Conservation (phyloP, 2,113 vertebrate species). For the Chunga burmeisteri region DNA sequence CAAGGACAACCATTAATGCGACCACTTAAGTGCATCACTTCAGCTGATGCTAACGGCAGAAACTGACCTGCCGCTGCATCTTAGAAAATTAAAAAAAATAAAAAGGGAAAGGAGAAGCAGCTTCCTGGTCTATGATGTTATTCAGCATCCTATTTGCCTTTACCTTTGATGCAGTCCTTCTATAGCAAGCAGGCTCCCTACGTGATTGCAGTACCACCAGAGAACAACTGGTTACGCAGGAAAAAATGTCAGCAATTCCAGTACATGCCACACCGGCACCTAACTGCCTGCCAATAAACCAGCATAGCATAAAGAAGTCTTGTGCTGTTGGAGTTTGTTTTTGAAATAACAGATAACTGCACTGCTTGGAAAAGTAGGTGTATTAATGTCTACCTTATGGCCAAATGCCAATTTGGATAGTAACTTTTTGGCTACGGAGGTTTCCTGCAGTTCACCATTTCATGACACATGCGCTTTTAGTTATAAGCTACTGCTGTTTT, state of each 20-base stretch:
- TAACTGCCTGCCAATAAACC: neutral
- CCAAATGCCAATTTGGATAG: neutral
- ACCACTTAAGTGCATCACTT: conserved; percentile 16
- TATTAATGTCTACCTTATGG: neutral
- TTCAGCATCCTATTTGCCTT: neutral
- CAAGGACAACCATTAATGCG: neutral
- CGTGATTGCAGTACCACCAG: neutral
- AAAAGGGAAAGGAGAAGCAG: neutral
- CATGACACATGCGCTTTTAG: neutral
- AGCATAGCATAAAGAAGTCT: neutral
- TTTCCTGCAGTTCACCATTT: neutral
- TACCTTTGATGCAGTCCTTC: neutral
- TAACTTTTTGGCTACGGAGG: fast-evolving
- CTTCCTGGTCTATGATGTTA: neutral
- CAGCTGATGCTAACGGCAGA: conserved; percentile 9
- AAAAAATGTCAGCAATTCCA: neutral
- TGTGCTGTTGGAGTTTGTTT: neutral
- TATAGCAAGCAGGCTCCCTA: neutral
- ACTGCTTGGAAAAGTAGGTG: neutral
- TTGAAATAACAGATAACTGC: neutral
- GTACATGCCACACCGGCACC: neutral
- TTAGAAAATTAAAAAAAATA: neutral
- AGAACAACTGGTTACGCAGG: conserved; percentile 11
- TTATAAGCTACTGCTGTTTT: neutral
- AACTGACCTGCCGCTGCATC: neutral